Base-by-base conservation (phyloP, 2,888 invertebrate species). In the Chymomyza procnemis region DNA sequence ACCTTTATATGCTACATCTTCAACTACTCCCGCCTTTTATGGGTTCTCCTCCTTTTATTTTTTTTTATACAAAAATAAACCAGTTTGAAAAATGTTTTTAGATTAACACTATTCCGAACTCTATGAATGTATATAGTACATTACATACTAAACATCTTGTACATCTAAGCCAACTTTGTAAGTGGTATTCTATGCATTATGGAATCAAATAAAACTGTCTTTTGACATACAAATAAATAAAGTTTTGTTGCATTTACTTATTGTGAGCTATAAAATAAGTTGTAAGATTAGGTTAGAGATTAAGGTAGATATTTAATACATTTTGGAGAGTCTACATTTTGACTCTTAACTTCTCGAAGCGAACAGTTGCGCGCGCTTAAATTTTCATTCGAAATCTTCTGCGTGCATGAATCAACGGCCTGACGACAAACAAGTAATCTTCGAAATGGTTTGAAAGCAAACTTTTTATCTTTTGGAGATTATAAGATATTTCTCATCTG, bases 171-270 rank as follows among this genome's bases (percentile, higher is more conserved):
- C 18, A 19, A 19, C 18, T 50, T n/a, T n/a, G 16, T 50, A 1
- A 50, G 50, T n/a, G 16, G 50, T 6, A 50, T 19, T 50, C 18
- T 50, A 50, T 50, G 50, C 19, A 34, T 34, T 3, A 34, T 34
- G 60, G 69, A 65, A 73, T 72, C 74, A 73, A 73, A 73, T 64
- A 64, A 66, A 73, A 73, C 69, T 73, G 64, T 73, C 73, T 64
- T 73, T 65, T 62, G 58, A 55, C 41, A 46, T 18, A 54, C 34
- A 41, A 54, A 62, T 55, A 12, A 9, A 41, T 3, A 22, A 22
- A 22, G 22, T 41, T 41, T 41, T 12, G 12, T 12, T 9, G 12
- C 2, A 12, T 41, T 41, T 41, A 6, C 6, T 26, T 6, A 26
- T 4, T 26, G 26, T n/a, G 26, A 26, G 6, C 26, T 0, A 26